Percentiles rank a stretch among this genome's conserved stretches.
Evolutionary conservation across 2,797 vertebrate species (phyloP).

Genomic region (Corythornis leucogaster): DNA sequence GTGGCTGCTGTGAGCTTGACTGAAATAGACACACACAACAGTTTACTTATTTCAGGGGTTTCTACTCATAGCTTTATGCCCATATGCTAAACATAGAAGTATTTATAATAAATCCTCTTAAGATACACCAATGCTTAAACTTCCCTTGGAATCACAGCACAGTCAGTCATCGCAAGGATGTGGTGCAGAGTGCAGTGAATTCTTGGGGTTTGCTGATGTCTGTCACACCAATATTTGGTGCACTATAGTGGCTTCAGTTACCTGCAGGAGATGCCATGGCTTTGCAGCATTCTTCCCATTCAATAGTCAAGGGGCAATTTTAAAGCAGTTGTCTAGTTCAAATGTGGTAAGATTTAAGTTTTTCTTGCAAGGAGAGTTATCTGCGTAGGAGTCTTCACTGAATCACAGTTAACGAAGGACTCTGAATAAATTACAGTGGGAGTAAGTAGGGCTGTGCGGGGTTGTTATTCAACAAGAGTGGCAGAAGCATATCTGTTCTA

Average conservation of each 20-base stretch:
- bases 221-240: background rate
- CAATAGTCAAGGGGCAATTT: background rate
- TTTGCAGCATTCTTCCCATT: background rate
- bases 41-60: background rate
- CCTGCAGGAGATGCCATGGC: background rate
- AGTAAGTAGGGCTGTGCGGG: background rate
- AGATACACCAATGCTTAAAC: background rate
- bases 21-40: background rate
- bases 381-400: background rate
- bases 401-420: background rate
- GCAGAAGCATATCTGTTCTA: background rate
- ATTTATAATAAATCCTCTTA: constrained; percentile 11
- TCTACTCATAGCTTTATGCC: background rate
- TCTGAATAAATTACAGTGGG: background rate
- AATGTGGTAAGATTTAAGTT: background rate
- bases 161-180: background rate
- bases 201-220: background rate
- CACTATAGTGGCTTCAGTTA: background rate
- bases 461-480: background rate
- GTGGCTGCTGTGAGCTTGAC: background rate
- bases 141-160: background rate
- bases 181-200: background rate
- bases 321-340: background rate
- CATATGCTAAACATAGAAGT: background rate
- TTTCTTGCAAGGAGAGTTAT: background rate